Base-by-base conservation (phyloP, 2,113 vertebrate genomes). In the Caloenas nicobarica region DNA sequence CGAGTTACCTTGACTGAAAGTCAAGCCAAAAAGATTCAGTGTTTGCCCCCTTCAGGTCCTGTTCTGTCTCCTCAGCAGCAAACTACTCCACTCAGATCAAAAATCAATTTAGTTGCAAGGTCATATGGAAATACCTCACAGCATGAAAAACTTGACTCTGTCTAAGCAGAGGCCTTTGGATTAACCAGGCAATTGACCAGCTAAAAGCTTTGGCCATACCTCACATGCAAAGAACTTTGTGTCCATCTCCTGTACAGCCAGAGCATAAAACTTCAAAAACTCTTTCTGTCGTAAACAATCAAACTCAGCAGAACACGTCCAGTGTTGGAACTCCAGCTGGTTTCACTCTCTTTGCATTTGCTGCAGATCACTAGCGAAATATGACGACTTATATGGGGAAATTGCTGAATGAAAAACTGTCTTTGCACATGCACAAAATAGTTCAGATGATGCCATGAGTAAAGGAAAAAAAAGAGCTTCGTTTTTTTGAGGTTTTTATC, bases 1-100 rank as follows among this genome's bases (percentile, higher is more conserved):
- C 70, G 81, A 97, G 93, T 95, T 95, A 88, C 95, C 95, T 94
- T 95, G 95, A 95, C 95, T 91, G 93, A 95, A 95, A 96, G 89
- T 91, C 88, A 88, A 94, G 90, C 92, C 90, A 90, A 83, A 95
- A 95, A 96, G 89, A 95, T 96, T 93, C 94, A 94, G 76, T 91
- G 90, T 96, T 91, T 94, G 88, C 85, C 94, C 90, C 88, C 51
- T 95, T 80, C 25, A 0, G 76, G 90, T 97, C 93, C 87, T 11
- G 3, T 91, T 96, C 91, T 96, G 78, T 93, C 95, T 96, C 82
- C 92, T 96, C 92, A 95, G 95, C 95, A 95, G 80, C 95, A 94
- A 93, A 90, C 86, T 66, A 31, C 80, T 86, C 80, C 82, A 38
- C 77, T 93, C 77, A 18, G 58, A 89, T 89, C 93, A 94, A 91